phyloP scores from a whole-genome alignment of 2,888 invertebrate species.

The Parelbella ahira region DNA sequence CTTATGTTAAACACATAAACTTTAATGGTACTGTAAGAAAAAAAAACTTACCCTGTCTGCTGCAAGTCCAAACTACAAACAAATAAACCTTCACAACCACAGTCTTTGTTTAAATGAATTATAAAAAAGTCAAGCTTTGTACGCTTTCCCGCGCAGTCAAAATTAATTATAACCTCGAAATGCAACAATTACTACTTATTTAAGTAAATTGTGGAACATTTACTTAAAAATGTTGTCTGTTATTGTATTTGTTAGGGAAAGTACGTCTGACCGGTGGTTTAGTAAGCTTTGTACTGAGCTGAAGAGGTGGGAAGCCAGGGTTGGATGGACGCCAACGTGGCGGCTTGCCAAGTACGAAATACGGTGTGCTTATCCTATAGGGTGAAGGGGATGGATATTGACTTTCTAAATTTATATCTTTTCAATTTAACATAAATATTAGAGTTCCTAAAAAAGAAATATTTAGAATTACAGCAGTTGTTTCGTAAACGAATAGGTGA shows the following conservation, averaged over 20 bases:
- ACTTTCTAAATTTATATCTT: no score
- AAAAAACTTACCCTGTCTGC: constrained; percentile 35
- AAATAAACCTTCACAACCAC: constrained; percentile 32
- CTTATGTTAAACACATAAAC: no score
- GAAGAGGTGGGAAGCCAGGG: constrained; percentile 37
- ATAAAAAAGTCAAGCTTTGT: constrained; percentile 30
- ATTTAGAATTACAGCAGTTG: no score
- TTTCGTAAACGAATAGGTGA: no score
- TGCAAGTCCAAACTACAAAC: constrained; percentile 35
- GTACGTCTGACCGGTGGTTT: constrained; percentile 50
- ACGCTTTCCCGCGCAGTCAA: constrained; percentile 40
- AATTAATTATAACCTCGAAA: constrained; percentile 27
- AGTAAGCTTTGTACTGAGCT: constrained; percentile 52
- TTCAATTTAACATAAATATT: no score
- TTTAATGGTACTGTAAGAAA: no score
- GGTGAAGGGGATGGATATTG: constrained; percentile 35
- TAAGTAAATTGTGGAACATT: not conserved
- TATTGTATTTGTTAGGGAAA: constrained; percentile 28
- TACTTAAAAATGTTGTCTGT: constrained; percentile 24
- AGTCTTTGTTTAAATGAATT: constrained; percentile 39
- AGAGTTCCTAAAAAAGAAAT: no score
- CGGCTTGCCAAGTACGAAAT: constrained; percentile 79
- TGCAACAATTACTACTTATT: constrained; percentile 20
- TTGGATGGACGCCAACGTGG: constrained; percentile 74
- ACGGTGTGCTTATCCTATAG: constrained; percentile 35